A percentile compares a stretch with the other conserved stretches of the same genome.
phyloP scores from a whole-genome alignment of 2,797 vertebrate genomes.

The Hirundo rustica region DNA sequence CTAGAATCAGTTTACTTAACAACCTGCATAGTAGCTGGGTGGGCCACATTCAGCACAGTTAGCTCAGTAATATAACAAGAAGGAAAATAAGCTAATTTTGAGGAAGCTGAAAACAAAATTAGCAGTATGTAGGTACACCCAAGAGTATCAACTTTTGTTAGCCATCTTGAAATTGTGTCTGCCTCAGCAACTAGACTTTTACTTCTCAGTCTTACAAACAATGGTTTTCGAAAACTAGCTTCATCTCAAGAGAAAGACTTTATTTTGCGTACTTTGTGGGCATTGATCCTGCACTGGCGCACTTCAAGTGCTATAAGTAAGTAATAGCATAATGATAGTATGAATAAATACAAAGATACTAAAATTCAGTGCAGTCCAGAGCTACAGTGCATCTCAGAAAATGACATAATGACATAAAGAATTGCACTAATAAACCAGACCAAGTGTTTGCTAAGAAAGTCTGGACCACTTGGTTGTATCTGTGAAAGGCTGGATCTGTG shows the following conservation, averaged over 20 bases:
- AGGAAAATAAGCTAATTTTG: neutral
- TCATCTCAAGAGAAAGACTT: neutral
- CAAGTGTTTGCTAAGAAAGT: neutral
- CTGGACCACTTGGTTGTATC: neutral
- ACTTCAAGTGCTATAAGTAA: slow-evolving; percentile 36
- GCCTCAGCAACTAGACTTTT: neutral
- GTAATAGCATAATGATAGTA: neutral
- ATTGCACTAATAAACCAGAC: neutral
- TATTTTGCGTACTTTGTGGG: neutral
- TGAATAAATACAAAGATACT: slow-evolving; percentile 9
- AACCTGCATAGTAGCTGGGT: neutral
- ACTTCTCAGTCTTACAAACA: neutral
- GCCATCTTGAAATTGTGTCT: neutral
- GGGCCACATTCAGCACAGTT: neutral
- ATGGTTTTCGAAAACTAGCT: neutral
- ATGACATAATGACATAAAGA: slow-evolving; percentile 22
- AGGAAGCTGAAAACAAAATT: neutral
- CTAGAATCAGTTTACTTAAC: neutral
- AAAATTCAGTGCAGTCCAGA: slow-evolving; percentile 31
- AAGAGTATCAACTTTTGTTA: neutral
- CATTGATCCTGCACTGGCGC: neutral
- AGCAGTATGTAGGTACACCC: neutral
- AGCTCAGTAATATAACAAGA: neutral
- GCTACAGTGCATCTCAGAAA: slow-evolving; percentile 40
- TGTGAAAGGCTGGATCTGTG: neutral